Conservation (phyloP, 1,140 invertebrate genomes). For the Drosophila fuyamai region DNA sequence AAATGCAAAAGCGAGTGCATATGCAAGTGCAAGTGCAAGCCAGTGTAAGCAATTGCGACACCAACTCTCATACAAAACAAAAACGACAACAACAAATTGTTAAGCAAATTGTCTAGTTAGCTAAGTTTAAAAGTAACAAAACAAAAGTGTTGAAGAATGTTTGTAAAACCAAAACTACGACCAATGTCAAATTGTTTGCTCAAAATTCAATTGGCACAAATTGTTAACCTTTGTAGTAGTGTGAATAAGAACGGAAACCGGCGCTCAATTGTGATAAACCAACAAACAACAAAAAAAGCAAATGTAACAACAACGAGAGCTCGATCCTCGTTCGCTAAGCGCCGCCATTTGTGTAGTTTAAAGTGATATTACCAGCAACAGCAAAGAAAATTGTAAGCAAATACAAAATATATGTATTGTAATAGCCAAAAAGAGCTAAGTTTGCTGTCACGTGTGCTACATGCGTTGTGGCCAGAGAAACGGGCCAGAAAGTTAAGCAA, state of each 20-base stretch:
- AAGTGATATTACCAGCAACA: constrained; percentile 75
- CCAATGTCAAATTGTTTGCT: constrained; percentile 77
- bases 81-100: constrained; percentile 65
- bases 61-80: constrained; percentile 47
- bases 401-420: constrained; percentile 45
- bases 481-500: constrained; percentile 24
- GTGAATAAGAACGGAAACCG: constrained; percentile 65
- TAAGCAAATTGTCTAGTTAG: constrained; percentile 81
- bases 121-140: constrained; percentile 66
- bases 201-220: constrained; percentile 76
- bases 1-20: constrained; percentile 56
- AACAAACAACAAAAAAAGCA: constrained; percentile 64
- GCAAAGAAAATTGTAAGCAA: constrained; percentile 51
- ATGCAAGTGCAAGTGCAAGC: constrained; percentile 44
- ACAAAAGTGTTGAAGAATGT: constrained; percentile 56
- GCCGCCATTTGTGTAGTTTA: constrained; percentile 77
- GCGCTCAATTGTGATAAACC: constrained; percentile 76
- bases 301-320: constrained; percentile 64
- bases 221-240: constrained; percentile 80
- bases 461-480: constrained; percentile 64
- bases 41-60: constrained; percentile 40
- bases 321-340: constrained; percentile 54
- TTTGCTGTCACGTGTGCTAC: constrained; percentile 19
- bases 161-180: constrained; percentile 68
- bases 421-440: constrained; percentile 24